A percentile compares a stretch with the other conserved stretches of the same genome.
phyloP scores from a whole-genome alignment of 2,113 vertebrate genomes.

The Dendropsophus ebraccatus region DNA sequence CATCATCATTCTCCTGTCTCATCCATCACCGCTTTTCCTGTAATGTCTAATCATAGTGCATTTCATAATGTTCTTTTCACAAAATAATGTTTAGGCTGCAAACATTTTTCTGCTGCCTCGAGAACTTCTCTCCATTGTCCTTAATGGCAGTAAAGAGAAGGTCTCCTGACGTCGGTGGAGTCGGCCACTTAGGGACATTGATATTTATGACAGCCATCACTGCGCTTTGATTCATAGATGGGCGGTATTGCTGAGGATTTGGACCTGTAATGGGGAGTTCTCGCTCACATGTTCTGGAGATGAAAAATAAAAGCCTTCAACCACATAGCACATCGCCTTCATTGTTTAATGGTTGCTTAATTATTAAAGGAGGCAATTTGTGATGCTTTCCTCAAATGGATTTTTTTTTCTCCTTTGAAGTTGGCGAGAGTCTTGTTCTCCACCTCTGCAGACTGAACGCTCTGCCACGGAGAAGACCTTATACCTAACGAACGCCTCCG shows the following conservation, averaged over 20 bases:
- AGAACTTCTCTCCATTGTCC: not conserved
- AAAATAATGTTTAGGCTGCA: constrained; percentile 48
- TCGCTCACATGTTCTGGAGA: constrained; percentile 18
- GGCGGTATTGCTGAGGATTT: not conserved
- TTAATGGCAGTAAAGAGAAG: not conserved
- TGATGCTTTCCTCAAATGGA: constrained; percentile 50
- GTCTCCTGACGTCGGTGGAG: not conserved
- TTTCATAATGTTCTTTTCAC: constrained; percentile 40
- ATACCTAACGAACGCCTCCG: not conserved
- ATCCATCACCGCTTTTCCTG: constrained; percentile 49
- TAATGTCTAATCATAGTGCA: constrained; percentile 23
- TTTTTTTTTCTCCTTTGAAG: constrained; percentile 21
- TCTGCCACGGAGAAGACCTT: not conserved
- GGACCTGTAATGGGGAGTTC: constrained; percentile 8
- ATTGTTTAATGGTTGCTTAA: constrained; percentile 54
- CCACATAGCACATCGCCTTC: constrained; percentile 31
- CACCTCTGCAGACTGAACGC: not conserved
- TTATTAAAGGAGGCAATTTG: constrained; percentile 53
- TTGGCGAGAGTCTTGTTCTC: not conserved
- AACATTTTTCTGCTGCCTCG: constrained; percentile 22
- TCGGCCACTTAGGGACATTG: not conserved
- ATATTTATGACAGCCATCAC: constrained; percentile 14
- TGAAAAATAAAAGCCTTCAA: constrained; percentile 38
- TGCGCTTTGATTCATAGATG: not conserved
- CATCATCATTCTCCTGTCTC: constrained; percentile 21